These are phyloP conservation scores for Drosophila takahashii DNA, from an alignment of 1,140 invertebrate genomes.

Conservation along the genomic window DNA sequence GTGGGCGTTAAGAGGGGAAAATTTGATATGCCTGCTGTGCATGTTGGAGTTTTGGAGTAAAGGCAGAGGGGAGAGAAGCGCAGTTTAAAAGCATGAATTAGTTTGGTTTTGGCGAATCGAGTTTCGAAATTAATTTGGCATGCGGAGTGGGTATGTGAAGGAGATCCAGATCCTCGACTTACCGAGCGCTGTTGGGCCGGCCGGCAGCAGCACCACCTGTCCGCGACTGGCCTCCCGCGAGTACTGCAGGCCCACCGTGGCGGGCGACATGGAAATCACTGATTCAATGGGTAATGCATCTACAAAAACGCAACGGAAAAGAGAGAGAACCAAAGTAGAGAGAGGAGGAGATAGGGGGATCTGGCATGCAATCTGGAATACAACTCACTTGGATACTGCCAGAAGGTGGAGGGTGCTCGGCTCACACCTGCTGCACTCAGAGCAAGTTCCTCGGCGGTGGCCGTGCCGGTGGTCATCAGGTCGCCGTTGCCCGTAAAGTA, in stretches of 20 bases:
- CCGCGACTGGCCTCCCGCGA: conserved; percentile 92
- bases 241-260: conserved; percentile 91
- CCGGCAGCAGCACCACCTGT: conserved; percentile 91
- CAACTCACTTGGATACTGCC: conserved; percentile 90
- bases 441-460: conserved; percentile 77
- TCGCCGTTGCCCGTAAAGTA: conserved; percentile 82
- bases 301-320: conserved; percentile 83
- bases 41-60: conserved; percentile 43
- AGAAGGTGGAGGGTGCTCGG: conserved; percentile 87
- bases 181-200: conserved; percentile 85
- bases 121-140: conserved; percentile 54
- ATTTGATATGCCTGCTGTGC: conserved; percentile 82
- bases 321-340: conserved; percentile 63
- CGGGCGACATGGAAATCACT: conserved; percentile 88
- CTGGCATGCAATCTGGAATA: not conserved
- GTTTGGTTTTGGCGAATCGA: conserved; percentile 57
- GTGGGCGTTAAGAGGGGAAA: conserved; percentile 85
- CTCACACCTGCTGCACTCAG: conserved; percentile 69
- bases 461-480: conserved; percentile 75
- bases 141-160: conserved; percentile 31
- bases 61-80: conserved; percentile 63
- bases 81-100: conserved; percentile 83
- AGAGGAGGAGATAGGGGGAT: conserved; percentile 18
- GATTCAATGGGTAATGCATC: conserved; percentile 89
- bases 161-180: conserved; percentile 39